Percentiles rank a stretch among this genome's conserved stretches.
phyloP scores from a whole-genome alignment of 1,140 invertebrate genomes.

The Sitophilus oryzae region DNA sequence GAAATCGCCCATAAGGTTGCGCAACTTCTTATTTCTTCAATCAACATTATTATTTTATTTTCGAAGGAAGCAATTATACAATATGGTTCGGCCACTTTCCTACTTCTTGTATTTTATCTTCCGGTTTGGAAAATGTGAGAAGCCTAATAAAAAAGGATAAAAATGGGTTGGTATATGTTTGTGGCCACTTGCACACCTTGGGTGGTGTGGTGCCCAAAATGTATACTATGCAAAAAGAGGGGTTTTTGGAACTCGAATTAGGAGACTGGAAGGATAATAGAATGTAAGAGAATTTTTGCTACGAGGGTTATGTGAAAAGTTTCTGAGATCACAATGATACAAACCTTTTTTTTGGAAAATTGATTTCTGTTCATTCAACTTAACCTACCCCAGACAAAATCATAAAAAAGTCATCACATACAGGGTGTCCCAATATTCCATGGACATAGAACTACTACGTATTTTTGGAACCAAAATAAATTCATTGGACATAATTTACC shows the following conservation, averaged over 20 bases:
- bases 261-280: conserved; percentile 92
- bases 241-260: conserved; percentile 85
- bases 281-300: conserved; percentile 62
- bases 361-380: no score
- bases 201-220: conserved; percentile 73
- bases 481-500: no score
- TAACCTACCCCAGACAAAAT: no score
- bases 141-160: conserved; percentile 51
- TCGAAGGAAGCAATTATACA: conserved; percentile 51
- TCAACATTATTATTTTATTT: not conserved
- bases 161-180: conserved; percentile 68
- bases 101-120: conserved; percentile 75
- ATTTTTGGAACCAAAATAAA: no score
- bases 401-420: no score
- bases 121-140: conserved; percentile 51
- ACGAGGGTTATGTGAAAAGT: no score
- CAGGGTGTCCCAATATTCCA: no score
- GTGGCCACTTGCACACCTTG: conserved; percentile 86
- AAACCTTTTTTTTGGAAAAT: no score
- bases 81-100: conserved; percentile 93
- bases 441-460: no score
- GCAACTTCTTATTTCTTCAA: no score
- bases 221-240: conserved; percentile 79
- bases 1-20: no score
- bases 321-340: no score